Base-by-base conservation (phyloP, 2,888 invertebrate species). In the Neocrepidodera transversa region DNA sequence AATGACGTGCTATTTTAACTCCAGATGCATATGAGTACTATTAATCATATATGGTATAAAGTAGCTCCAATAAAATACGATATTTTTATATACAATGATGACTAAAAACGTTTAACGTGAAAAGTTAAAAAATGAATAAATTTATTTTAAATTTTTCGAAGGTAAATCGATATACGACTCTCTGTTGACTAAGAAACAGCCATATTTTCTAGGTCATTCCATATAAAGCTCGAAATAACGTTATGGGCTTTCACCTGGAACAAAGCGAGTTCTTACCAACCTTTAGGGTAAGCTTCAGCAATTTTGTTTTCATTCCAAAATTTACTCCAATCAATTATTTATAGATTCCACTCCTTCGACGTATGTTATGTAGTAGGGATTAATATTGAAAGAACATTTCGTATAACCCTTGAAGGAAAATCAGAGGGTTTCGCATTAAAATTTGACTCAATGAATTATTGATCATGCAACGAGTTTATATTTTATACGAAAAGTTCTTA, bases 361-460 rank as follows among this genome's bases (percentile, higher is more conserved):
- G 40, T 40, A 48, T 47, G 17, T 40, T 55, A 47, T 48, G 18
- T 32, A 17, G 18, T n/a, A 28, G 13, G 48, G 20, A 51, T 57
- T 51, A 57, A 36, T 45, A 51, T 51, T 32, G 50, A 50, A 47
- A 32, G 26, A 45, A 36, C 51, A 36, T 51, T 57, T 17, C 13
- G 16, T n/a, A n/a, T 36, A 51, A 18, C 50, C 45, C 43, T 57
- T 45, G 10, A 57, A 42, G 36, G 32, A 42, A 23, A 42, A 40
- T 30, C 30, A 16, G 57, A 57, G 35, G 45, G 45, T 16, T 45
- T 14, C 28, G 11, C 35, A 26, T 57, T 51, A 57, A 57, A 45
- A 28, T 51, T 51, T 57, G 28, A 50, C 18, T 42, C 11, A 30
- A 13, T 57, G 45, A 45, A 57, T 57, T 50, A 57, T 57, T 42